Percentiles rank a stretch among this genome's conserved stretches.
These are phyloP conservation scores for Strigamia maritima DNA, from an alignment of 2,888 invertebrate species.

Conservation along the genomic window DNA sequence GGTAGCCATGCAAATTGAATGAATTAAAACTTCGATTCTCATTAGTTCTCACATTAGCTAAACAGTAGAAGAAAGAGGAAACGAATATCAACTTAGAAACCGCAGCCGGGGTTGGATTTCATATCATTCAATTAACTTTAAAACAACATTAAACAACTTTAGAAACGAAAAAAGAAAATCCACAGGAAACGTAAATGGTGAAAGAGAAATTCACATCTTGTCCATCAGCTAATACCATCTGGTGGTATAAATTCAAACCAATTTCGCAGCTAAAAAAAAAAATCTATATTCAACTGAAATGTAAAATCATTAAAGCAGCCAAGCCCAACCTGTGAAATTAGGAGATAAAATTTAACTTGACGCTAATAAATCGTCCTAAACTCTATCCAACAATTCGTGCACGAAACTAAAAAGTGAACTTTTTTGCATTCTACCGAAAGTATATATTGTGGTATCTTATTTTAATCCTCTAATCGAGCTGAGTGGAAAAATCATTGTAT, in stretches of 20 bases:
- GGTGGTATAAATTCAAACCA: not conserved
- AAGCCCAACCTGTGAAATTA: not conserved
- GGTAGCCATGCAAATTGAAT: not conserved
- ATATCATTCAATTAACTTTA: conserved; percentile 17
- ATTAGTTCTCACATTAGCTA: too few relatives aligned
- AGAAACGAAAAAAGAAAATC: not conserved
- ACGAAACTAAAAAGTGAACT: too few relatives aligned
- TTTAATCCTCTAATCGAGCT: too few relatives aligned
- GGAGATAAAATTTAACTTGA: not conserved
- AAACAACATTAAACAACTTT: not conserved
- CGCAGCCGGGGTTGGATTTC: not conserved
- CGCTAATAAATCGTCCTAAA: not conserved
- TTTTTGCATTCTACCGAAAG: too few relatives aligned
- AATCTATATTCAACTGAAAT: not conserved
- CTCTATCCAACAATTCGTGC: too few relatives aligned
- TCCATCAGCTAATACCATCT: not conserved
- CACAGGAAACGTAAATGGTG: not conserved
- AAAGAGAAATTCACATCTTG: not conserved
- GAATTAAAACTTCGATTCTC: not conserved
- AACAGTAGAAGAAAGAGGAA: too few relatives aligned
- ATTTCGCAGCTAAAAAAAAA: not conserved
- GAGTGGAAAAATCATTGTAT: too few relatives aligned
- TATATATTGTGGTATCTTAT: too few relatives aligned
- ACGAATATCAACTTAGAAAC: not conserved
- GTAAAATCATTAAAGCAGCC: conserved; percentile 8